A percentile compares a stretch with the other conserved stretches of the same genome.
Evolutionary conservation across 2,888 invertebrate species (phyloP).

Genomic region (Drosophila prostipennis): DNA sequence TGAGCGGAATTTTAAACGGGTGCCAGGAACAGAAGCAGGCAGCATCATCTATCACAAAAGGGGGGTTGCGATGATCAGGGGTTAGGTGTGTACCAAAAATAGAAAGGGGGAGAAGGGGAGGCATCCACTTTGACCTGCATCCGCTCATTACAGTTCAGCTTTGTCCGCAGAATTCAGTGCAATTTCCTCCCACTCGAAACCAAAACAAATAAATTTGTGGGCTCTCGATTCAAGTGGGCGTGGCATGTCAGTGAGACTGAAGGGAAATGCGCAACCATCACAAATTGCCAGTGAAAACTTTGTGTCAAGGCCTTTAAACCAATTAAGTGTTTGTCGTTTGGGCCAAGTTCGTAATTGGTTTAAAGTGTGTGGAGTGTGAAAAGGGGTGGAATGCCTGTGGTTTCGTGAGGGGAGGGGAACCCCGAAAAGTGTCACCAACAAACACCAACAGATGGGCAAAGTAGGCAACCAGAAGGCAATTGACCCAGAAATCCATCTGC

Average conservation of each 20-base stretch:
- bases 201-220: conserved; percentile 36
- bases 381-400: conserved; percentile 10
- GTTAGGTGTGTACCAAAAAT: neutral
- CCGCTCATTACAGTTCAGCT: conserved; percentile 42
- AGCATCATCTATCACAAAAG: conserved; percentile 46
- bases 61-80: conserved; percentile 3
- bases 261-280: neutral
- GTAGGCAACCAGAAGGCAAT: conserved; percentile 13
- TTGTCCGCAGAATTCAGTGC: conserved; percentile 4
- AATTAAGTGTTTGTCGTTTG: conserved; percentile 25
- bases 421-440: conserved; percentile 3
- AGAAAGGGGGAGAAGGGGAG: neutral
- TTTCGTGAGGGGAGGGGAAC: conserved; percentile 1
- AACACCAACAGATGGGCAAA: conserved; percentile 9
- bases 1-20: conserved; percentile 55
- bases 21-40: conserved; percentile 45
- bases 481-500: conserved; percentile 45
- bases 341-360: conserved; percentile 43
- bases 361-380: conserved; percentile 12
- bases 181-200: conserved; percentile 3
- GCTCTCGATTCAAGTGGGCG: neutral
- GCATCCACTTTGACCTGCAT: conserved; percentile 37
- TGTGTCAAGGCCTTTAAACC: conserved; percentile 22
- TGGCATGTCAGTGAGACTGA: neutral
- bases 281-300: conserved; percentile 29